Conservation (phyloP, 1,140 invertebrate genomes). For the Zaprionus ghesquierei region DNA sequence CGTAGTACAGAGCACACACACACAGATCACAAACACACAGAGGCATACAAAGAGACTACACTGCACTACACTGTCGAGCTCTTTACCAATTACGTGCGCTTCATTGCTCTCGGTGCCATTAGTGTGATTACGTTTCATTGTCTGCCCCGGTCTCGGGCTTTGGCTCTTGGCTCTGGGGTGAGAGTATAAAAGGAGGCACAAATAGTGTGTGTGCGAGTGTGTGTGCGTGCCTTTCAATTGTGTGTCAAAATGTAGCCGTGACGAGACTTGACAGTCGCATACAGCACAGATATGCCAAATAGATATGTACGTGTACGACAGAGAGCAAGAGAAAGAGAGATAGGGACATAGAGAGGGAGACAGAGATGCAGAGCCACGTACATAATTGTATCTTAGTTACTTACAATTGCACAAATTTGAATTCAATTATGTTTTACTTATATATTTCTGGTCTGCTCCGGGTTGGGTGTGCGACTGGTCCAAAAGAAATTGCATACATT, state of each 20-base stretch:
- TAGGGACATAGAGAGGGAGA: constrained; percentile 3
- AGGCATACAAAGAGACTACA: background rate
- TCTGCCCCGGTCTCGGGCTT: constrained; percentile 61
- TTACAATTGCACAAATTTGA: constrained; percentile 71
- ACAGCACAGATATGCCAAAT: constrained; percentile 28
- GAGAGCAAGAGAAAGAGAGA: constrained; percentile 12
- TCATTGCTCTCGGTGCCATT: constrained; percentile 79
- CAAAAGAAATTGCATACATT: constrained; percentile 77
- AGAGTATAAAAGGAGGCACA: background rate
- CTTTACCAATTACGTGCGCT: constrained; percentile 81
- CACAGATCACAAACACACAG: constrained; percentile 8
- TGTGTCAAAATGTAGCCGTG: constrained; percentile 80
- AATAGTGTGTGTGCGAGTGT: background rate
- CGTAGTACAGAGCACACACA: constrained; percentile 1
- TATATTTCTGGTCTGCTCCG: constrained; percentile 38
- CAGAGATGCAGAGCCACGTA: constrained; percentile 56
- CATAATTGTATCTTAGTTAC: constrained; percentile 81
- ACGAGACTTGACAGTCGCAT: constrained; percentile 71
- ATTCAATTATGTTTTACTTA: constrained; percentile 60
- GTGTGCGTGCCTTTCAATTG: constrained; percentile 78
- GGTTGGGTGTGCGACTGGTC: background rate
- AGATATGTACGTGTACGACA: constrained; percentile 8
- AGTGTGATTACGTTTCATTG: constrained; percentile 81
- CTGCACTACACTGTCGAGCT: constrained; percentile 70
- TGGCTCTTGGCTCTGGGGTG: constrained; percentile 37